Conservation (phyloP, 2,113 vertebrate genomes). For the Vombatus ursinus region DNA sequence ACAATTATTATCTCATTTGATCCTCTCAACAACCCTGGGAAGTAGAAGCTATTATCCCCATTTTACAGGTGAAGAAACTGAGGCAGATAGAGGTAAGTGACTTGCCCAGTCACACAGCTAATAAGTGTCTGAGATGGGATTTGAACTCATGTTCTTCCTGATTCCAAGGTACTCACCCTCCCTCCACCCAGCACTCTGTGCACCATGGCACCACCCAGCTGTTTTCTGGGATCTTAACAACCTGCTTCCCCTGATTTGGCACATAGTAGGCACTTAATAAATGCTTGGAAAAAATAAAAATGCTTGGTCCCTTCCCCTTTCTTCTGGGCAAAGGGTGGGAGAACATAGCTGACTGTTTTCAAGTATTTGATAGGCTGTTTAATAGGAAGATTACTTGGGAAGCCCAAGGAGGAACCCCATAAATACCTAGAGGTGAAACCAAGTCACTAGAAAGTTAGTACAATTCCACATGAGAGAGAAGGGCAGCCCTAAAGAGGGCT, state of each 20-base stretch:
- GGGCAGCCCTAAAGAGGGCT: background rate
- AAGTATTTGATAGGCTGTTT: background rate
- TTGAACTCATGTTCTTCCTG: background rate
- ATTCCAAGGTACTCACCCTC: background rate
- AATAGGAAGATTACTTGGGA: background rate
- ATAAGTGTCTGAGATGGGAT: background rate
- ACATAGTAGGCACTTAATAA: background rate
- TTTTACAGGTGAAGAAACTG: background rate
- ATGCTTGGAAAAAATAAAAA: too few relatives aligned
- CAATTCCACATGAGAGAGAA: background rate
- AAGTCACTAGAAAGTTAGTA: background rate
- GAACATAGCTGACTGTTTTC: background rate
- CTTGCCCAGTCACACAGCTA: background rate
- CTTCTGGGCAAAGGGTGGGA: background rate
- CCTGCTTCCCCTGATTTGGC: too few relatives aligned
- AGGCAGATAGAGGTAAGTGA: background rate
- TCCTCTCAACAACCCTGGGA: background rate
- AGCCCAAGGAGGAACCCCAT: constrained; percentile 11
- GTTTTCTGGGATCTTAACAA: too few relatives aligned
- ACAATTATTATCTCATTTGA: background rate
- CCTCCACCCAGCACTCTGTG: background rate
- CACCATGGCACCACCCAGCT: too few relatives aligned
- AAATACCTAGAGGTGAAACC: background rate
- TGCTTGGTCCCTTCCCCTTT: background rate
- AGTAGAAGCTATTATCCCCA: background rate